Evolutionary conservation across 2,113 vertebrate species (phyloP).

Genomic region (Pseudonaja textilis): DNA sequence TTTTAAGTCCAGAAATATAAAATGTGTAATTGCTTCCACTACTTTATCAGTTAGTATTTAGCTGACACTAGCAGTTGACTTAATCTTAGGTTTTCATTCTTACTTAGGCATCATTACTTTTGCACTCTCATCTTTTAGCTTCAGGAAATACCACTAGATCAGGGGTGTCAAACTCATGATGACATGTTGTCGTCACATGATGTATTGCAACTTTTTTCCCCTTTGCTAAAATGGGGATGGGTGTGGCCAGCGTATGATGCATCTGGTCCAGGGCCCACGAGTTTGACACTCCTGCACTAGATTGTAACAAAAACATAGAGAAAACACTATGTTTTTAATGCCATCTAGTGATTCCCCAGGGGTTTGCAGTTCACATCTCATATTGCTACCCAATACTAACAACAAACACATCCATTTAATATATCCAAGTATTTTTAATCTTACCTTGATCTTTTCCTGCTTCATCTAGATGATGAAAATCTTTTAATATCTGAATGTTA

Average conservation of each 20-base stretch:
- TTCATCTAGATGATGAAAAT: conserved; percentile 57
- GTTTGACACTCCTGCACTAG: background rate
- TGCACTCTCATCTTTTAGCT: background rate
- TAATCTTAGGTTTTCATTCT: background rate
- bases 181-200: no score
- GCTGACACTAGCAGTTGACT: background rate
- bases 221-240: no score
- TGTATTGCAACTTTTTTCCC: no score
- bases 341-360: background rate
- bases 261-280: no score
- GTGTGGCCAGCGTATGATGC: no score
- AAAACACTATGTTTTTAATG: background rate
- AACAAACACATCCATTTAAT: background rate
- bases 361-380: background rate
- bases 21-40: background rate
- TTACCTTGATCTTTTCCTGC: conserved; percentile 66
- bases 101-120: background rate
- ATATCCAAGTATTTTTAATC: conserved; percentile 24
- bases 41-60: background rate
- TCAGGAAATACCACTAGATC: background rate
- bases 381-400: background rate
- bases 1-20: background rate
- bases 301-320: background rate
- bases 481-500: conserved; percentile 51
- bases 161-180: no score